phyloP scores from a whole-genome alignment of 2,797 vertebrate genomes.

The Coregonus sp. region DNA sequence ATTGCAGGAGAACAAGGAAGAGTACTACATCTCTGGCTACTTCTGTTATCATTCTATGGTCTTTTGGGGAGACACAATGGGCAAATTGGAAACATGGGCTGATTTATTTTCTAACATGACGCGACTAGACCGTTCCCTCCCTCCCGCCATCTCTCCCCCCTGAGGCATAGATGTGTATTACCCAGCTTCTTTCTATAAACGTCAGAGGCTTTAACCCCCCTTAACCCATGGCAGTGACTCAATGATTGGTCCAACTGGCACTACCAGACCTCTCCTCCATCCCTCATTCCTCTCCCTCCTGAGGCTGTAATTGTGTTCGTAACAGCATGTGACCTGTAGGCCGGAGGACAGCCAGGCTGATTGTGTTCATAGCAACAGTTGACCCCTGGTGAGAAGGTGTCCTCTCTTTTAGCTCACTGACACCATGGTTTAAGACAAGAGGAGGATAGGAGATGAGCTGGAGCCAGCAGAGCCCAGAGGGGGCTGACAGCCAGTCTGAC shows the following conservation, averaged over 20 bases:
- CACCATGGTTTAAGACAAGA: conserved; percentile 53
- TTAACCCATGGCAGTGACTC: background rate
- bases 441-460: conserved; percentile 49
- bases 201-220: background rate
- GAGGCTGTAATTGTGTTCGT: conserved; percentile 2
- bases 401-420: conserved; percentile 45
- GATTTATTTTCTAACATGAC: background rate
- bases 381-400: conserved; percentile 33
- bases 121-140: too few species aligned
- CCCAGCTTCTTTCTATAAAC: background rate
- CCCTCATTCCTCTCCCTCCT: conserved; percentile 6
- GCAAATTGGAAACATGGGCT: background rate
- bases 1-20: background rate
- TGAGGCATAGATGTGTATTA: background rate
- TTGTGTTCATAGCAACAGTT: conserved; percentile 44
- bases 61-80: background rate
- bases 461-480: conserved; percentile 36
- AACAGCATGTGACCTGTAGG: conserved; percentile 21
- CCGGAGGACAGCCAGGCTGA: conserved; percentile 27
- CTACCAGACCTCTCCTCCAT: background rate
- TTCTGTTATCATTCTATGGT: background rate
- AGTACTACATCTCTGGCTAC: background rate
- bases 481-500: conserved; percentile 37
- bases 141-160: background rate
- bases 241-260: background rate